Evolutionary conservation across 1,140 invertebrate species (phyloP).

Genomic region (Fopius arisanus): DNA sequence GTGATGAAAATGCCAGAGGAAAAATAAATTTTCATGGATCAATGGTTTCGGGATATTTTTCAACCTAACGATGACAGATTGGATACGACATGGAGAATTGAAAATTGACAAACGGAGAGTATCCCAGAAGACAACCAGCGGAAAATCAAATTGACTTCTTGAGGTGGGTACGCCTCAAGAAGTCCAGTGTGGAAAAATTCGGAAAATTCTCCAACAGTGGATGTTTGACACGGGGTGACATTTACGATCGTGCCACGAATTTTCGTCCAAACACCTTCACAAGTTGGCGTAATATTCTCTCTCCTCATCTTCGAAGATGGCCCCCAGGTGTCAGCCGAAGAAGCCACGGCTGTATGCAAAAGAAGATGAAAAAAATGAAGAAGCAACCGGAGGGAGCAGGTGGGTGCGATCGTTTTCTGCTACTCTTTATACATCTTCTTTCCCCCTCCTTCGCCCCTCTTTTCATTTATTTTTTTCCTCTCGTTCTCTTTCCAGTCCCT

Average conservation of each 20-base stretch:
- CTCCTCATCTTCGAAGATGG: neutral
- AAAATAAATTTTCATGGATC: neutral
- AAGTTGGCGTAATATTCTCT: neutral
- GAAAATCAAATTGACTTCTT: neutral
- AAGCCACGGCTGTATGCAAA: neutral
- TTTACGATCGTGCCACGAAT: conserved; percentile 16
- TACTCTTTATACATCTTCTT: conserved; percentile 4
- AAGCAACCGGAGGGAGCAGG: neutral
- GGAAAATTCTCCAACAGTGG: neutral
- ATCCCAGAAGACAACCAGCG: neutral
- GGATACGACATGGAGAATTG: neutral
- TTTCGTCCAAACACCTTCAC: neutral
- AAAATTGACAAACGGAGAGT: neutral
- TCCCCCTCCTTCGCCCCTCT: neutral
- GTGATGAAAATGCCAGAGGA: too few relatives aligned
- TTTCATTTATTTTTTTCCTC: neutral
- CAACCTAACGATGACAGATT: neutral
- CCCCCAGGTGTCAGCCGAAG: neutral
- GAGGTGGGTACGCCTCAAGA: neutral
- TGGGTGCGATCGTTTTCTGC: conserved; percentile 5
- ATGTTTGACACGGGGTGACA: conserved; percentile 18
- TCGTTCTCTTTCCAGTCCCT: neutral
- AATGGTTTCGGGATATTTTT: too few relatives aligned
- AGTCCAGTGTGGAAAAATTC: neutral
- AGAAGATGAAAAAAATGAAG: neutral